Base-by-base conservation (phyloP, 2,113 vertebrate genomes). In the Erythrolamprus reginae region DNA sequence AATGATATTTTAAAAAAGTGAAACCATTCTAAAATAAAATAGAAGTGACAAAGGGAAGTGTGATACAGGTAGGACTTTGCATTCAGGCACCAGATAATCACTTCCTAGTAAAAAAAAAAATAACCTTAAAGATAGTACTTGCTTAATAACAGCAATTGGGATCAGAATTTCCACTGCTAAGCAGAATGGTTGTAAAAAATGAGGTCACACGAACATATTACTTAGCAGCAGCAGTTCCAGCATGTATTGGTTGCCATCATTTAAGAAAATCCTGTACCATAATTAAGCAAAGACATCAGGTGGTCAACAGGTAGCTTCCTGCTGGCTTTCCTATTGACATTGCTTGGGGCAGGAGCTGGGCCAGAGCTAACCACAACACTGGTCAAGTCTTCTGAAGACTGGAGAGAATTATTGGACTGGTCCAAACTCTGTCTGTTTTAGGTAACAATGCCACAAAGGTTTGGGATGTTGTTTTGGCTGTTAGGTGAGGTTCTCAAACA, bases 311-410 rank as follows among this genome's bases (percentile, higher is more conserved):
- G 3, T 13, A 12, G 33, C 12, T 4, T n/a, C 28, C 28, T 33
- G 28, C n/a, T 33, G 61, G 28, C 4, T 65, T 65, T 13, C 61
- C 61, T n/a, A 65, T 5, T 65, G 61, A 65, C 61, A 33, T 65
- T 65, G 61, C n/a, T n/a, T n/a, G n/a, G n/a, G n/a, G n/a, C n/a
- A n/a, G n/a, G n/a, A n/a, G n/a, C n/a, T n/a, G n/a, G n/a, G n/a
- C n/a, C n/a, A n/a, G n/a, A n/a, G n/a, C n/a, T n/a, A n/a, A n/a
- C n/a, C n/a, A n/a, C n/a, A n/a, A n/a, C n/a, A n/a, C n/a, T 33
- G 77, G 47, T 93, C 48, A 83, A 38, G 58, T 93, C 53, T 89
- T 91, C 65, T 89, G 52, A 91, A 50, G 53, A 83, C 61, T 87
- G 83, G 84, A 91, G 55, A 91, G 84, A 89, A 88, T 91, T 50